Base-by-base conservation (phyloP, 2,113 vertebrate species). In the Ailuropoda melanoleuca region DNA sequence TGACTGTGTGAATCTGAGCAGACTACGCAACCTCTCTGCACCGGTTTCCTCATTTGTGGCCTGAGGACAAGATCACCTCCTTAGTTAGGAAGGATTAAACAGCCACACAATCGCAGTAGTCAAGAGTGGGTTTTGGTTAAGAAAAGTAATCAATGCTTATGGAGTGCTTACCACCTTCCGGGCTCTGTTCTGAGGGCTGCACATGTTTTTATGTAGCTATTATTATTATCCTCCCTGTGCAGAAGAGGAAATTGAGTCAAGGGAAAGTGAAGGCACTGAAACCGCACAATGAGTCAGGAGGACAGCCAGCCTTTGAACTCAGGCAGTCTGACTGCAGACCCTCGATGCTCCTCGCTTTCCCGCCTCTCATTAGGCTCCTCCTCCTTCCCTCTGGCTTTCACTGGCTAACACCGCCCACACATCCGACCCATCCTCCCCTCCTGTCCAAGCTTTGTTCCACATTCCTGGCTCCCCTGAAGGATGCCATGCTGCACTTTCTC, bases 221-320 rank as follows among this genome's bases (percentile, higher is more conserved):
- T 48, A 72, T 37, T 92, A 81, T 37, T 56, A 72, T 46, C 43
- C 29, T 93, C 56, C 39, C 84, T 74, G 60, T 60, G 31, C 29
- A 77, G 29, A 93, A 95, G 74, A 88, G 75, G 62, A 92, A 90
- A 92, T 34, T 26, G 66, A 96, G 62, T 34, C 39, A 70, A 93
- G 50, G 92, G 43, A 93, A 90, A 96, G 64, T 60, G 31, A 86
- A 94, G 92, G 95, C 94, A 80, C 24, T n/a, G 43, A 88, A 94
- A 74, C 55, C 75, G 80, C 43, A 66, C 17, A 83, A 48, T 60
- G 48, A 88, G 43, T 81, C 62, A 77, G 37, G 4, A 88, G 46
- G 58, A 46, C 15, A 88, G 21, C n/a, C 70, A 43, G 70, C 5
- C 0, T 75, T 75, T 26, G 88, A 66, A 83, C 5, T 64, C 29